Evolutionary conservation across 2,113 vertebrate species (phyloP).

Genomic region (Peromyscus maniculatus): DNA sequence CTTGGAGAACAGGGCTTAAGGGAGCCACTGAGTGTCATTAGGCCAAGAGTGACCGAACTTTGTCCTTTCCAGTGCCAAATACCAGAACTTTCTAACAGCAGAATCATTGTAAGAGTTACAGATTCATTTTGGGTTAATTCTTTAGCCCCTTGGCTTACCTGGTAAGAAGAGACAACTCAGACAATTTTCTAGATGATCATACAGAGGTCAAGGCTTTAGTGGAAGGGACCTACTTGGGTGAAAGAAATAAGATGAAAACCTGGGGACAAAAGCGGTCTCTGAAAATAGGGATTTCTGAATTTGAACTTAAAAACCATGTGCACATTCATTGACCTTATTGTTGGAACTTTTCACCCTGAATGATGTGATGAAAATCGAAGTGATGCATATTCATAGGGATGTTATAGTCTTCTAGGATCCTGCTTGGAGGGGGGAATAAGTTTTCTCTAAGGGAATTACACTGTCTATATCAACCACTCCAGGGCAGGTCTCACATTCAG

Average conservation of each 20-base stretch:
- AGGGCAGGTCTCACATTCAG: neutral
- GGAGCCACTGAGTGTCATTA: neutral
- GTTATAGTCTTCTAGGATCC: neutral
- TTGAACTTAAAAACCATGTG: neutral
- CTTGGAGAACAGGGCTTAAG: too few species aligned
- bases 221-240: neutral
- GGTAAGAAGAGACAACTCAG: too few species aligned
- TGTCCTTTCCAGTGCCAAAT: neutral
- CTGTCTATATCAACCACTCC: neutral
- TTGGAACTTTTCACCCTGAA: neutral
- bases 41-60: too few species aligned
- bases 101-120: neutral
- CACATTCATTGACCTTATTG: neutral
- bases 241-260: neutral
- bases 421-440: neutral
- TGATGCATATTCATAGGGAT: too few species aligned
- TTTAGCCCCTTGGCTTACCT: neutral
- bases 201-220: neutral
- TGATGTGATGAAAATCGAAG: neutral
- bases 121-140: neutral
- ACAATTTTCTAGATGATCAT: neutral
- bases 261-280: neutral
- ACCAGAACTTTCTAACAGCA: neutral
- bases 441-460: neutral
- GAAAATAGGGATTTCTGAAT: neutral